Evolutionary conservation across 2,797 vertebrate genomes (phyloP).

Genomic region (Hipposideros larvatus): DNA sequence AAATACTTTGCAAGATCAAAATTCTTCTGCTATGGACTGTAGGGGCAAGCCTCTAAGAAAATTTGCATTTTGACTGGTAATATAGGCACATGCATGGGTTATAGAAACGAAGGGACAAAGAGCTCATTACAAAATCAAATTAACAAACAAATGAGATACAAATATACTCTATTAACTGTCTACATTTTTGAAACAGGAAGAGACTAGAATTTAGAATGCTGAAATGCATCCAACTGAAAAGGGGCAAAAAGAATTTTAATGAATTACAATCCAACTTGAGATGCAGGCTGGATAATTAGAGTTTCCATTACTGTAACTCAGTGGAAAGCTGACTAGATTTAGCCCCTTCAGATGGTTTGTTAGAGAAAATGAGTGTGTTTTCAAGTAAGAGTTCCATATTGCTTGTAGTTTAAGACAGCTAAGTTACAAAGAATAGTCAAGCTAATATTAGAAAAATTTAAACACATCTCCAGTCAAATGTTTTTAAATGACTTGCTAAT

Average conservation of each 20-base stretch:
- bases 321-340: slow-evolving; percentile 43
- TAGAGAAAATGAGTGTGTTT: slow-evolving; percentile 59
- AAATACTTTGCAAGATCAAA: slow-evolving; percentile 74
- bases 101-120: slow-evolving; percentile 73
- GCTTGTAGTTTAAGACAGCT: not conserved
- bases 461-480: slow-evolving; percentile 30
- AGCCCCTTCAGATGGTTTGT: slow-evolving; percentile 21
- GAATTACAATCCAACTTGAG: slow-evolving; percentile 54
- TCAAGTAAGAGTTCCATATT: not conserved
- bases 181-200: slow-evolving; percentile 62
- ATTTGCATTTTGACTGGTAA: slow-evolving; percentile 74
- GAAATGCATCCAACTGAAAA: slow-evolving; percentile 63
- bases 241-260: slow-evolving; percentile 60
- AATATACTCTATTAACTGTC: slow-evolving; percentile 75
- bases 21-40: slow-evolving; percentile 52
- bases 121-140: slow-evolving; percentile 79
- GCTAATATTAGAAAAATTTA: not conserved
- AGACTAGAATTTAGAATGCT: slow-evolving; percentile 68
- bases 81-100: not conserved
- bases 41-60: slow-evolving; percentile 24
- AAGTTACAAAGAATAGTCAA: not conserved
- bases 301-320: slow-evolving; percentile 49
- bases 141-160: slow-evolving; percentile 78
- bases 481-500: slow-evolving; percentile 30
- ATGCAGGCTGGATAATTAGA: slow-evolving; percentile 56